These are phyloP conservation scores for Himalopsyche phryganea DNA, from an alignment of 1,140 invertebrate genomes.

Conservation along the genomic window DNA sequence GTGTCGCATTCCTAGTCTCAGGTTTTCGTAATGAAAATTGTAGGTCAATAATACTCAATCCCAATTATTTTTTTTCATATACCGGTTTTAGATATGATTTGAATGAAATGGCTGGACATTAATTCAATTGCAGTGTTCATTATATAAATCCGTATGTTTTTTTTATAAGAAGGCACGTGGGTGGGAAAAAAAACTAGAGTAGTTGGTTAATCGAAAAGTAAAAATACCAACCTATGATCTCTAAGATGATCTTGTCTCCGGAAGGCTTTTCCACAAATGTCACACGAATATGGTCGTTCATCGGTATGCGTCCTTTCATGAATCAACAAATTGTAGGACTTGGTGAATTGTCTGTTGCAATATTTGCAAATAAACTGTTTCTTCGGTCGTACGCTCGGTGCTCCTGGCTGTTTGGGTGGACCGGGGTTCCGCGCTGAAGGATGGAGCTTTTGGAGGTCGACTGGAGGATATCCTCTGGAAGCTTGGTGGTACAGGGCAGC, in stretches of 20 bases:
- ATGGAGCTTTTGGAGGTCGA: constrained; percentile 45
- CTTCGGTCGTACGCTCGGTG: constrained; percentile 68
- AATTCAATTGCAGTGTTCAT: no score
- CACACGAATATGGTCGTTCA: constrained; percentile 91
- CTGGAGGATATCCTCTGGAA: constrained; percentile 44
- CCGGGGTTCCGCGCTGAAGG: constrained; percentile 49
- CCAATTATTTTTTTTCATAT: no score
- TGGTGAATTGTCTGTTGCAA: constrained; percentile 92
- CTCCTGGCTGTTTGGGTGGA: constrained; percentile 54
- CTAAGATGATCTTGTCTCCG: constrained; percentile 89
- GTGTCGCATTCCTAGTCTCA: no score
- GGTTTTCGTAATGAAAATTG: no score
- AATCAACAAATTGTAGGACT: constrained; percentile 94
- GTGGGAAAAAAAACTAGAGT: no score
- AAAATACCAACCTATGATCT: constrained; percentile 71
- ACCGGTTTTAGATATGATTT: no score
- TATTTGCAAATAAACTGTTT: constrained; percentile 96
- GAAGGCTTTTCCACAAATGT: constrained; percentile 94
- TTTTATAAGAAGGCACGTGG: no score
- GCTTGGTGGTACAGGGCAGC: constrained; percentile 62
- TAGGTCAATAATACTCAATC: no score
- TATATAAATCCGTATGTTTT: no score
- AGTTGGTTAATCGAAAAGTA: no score
- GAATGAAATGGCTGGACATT: no score
- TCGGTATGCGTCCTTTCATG: constrained; percentile 95